A percentile compares a stretch with the other conserved stretches of the same genome.
phyloP scores from a whole-genome alignment of 2,113 vertebrate species.

The Oncorhynchus mykiss region DNA sequence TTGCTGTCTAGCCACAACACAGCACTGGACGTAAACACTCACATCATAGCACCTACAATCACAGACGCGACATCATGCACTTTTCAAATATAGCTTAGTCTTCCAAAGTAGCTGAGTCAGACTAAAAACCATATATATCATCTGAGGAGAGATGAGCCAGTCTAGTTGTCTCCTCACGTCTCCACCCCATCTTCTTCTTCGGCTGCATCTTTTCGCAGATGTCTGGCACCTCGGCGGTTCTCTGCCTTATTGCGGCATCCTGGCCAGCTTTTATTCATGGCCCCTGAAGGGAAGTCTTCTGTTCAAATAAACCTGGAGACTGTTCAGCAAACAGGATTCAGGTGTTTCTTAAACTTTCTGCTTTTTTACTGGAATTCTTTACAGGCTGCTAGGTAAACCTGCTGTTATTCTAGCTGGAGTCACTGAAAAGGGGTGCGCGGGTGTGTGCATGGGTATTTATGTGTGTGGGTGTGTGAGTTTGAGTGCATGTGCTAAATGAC shows the following conservation, averaged over 20 bases:
- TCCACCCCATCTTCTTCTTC: not conserved
- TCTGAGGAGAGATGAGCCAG: not conserved
- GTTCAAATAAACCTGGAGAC: conserved; percentile 18
- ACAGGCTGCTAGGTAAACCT: not conserved
- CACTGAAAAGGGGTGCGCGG: not conserved
- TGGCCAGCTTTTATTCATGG: not conserved
- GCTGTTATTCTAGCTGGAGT: conserved; percentile 12
- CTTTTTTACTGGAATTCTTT: conserved; percentile 26
- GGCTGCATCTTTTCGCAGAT: not conserved
- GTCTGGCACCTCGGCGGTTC: not conserved
- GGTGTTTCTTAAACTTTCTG: conserved; percentile 17
- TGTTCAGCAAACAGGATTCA: conserved; percentile 15
- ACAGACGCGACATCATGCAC: too few species aligned
- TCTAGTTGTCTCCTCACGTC: not conserved
- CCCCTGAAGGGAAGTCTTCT: conserved; percentile 16
- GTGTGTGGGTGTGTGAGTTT: not conserved
- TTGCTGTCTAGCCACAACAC: not conserved
- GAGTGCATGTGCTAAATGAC: conserved; percentile 6
- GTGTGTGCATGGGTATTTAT: not conserved
- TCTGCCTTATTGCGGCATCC: not conserved
- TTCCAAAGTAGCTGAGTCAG: too few species aligned
- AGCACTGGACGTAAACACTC: too few species aligned
- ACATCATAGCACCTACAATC: too few species aligned
- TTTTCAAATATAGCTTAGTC: too few species aligned
- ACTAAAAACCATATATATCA: too few species aligned